Conservation (phyloP, 2,113 vertebrate species). For the Phainopepla nitens region DNA sequence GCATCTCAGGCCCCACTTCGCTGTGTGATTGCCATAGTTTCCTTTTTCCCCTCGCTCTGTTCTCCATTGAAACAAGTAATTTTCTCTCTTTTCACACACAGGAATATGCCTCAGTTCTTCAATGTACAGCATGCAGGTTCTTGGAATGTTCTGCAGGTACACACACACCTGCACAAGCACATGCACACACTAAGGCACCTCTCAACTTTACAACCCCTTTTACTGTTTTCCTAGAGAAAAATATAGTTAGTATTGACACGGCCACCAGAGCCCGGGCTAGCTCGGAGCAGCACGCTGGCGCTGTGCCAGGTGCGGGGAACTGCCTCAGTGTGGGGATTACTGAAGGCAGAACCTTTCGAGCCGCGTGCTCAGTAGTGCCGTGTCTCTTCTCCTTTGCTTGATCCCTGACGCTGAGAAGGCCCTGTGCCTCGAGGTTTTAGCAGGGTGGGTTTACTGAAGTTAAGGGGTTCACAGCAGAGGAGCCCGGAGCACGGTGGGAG, state of each 20-base stretch:
- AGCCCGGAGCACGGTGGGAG: too few species aligned
- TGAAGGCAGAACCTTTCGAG: too few species aligned
- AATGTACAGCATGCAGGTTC: background rate
- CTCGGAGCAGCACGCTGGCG: too few species aligned
- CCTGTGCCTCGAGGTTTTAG: too few species aligned
- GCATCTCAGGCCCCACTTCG: background rate
- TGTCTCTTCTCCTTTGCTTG: too few species aligned
- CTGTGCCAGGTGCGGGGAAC: too few species aligned
- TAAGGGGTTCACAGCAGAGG: too few species aligned
- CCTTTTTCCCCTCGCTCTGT: background rate
- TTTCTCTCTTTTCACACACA: background rate
- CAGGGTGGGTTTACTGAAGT: too few species aligned
- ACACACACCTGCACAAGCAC: accelerated
- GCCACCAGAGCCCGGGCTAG: too few species aligned
- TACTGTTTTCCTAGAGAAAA: background rate
- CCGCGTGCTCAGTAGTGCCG: too few species aligned
- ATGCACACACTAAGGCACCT: accelerated
- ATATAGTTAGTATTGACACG: background rate
- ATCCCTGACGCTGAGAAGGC: too few species aligned
- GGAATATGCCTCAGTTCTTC: background rate
- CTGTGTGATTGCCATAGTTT: background rate
- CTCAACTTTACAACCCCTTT: background rate
- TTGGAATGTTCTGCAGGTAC: accelerated
- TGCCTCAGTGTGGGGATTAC: too few species aligned
- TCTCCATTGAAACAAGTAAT: background rate